phyloP scores from a whole-genome alignment of 1,140 invertebrate species.

The Alviniconcha marisindica region DNA sequence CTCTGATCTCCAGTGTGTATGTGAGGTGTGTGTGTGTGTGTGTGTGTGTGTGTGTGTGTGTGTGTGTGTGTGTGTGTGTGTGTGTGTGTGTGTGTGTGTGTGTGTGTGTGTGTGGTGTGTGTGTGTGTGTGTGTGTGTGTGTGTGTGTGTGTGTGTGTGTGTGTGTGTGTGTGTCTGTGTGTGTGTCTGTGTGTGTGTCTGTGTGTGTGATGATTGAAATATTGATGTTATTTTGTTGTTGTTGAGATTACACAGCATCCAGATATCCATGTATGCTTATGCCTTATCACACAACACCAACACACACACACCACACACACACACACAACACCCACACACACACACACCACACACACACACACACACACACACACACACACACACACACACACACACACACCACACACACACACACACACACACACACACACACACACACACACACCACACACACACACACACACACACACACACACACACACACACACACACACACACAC shows the following conservation, averaged over 20 bases:
- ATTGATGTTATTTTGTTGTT: background rate
- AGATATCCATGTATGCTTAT: background rate
- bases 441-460: background rate
- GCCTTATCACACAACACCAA: background rate
- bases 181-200: background rate
- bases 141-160: background rate
- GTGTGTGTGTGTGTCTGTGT: background rate
- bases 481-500: background rate
- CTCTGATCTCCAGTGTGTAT: too few species aligned
- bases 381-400: too few species aligned
- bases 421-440: background rate
- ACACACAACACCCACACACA: background rate
- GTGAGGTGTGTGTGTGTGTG: too few species aligned
- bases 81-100: too few species aligned
- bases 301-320: too few species aligned
- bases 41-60: too few species aligned
- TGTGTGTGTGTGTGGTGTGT: background rate
- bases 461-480: conserved; percentile 9
- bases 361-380: too few species aligned
- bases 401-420: background rate
- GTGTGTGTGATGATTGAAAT: background rate
- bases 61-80: too few species aligned
- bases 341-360: too few species aligned
- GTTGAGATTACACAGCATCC: background rate
- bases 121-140: background rate